Conservation (phyloP, 2,888 invertebrate species). For the Podotricha telesiphe region DNA sequence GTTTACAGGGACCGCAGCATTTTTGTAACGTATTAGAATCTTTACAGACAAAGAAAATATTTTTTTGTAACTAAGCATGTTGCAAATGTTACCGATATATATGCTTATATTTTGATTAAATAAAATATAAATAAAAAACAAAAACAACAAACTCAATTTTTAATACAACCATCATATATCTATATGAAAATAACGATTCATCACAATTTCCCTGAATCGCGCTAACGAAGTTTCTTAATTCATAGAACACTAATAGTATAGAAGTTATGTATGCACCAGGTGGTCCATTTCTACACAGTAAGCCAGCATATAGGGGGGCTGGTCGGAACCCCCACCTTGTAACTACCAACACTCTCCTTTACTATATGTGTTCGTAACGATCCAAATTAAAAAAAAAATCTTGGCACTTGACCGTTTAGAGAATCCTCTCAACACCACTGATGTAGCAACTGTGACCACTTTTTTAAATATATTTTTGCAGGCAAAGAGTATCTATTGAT, state of each 20-base stretch:
- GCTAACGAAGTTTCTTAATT: conserved; percentile 51
- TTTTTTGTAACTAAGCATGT: no score
- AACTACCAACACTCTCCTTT: conserved; percentile 63
- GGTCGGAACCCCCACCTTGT: conserved; percentile 59
- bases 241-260: conserved; percentile 31
- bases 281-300: conserved; percentile 75
- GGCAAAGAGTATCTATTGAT: no score
- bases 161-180: no score
- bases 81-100: no score
- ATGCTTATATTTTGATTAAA: no score
- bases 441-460: conserved; percentile 68
- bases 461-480: conserved; percentile 49
- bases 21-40: no score
- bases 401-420: conserved; percentile 75
- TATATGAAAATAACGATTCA: no score
- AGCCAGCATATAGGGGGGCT: conserved; percentile 67
- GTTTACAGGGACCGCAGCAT: no score
- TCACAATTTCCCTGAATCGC: conserved; percentile 55
- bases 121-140: no score
- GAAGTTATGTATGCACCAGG: conserved; percentile 41
- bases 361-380: conserved; percentile 69
- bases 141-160: no score
- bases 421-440: conserved; percentile 76
- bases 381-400: conserved; percentile 65
- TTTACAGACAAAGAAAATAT: no score